Evolutionary conservation across 2,797 vertebrate genomes (phyloP).

Genomic region (Chelon labrosus): DNA sequence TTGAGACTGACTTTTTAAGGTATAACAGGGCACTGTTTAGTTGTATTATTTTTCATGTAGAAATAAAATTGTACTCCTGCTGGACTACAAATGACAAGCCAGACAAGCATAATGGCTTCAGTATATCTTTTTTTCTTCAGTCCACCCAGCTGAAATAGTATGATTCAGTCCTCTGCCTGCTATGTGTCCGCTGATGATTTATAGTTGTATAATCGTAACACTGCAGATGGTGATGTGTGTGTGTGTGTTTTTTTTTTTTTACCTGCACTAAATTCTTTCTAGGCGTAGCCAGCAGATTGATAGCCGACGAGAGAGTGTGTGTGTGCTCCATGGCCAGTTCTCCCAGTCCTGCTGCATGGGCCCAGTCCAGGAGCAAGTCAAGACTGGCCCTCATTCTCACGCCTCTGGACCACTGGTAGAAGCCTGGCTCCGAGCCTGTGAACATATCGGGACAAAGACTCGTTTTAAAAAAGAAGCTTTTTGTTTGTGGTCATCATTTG

Average conservation of each 20-base stretch:
- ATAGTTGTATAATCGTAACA: constrained; percentile 5
- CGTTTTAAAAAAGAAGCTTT: neutral
- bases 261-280: constrained; percentile 85
- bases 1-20: neutral
- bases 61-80: neutral
- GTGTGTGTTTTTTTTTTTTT: constrained; percentile 8
- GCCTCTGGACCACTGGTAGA: constrained; percentile 87
- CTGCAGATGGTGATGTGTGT: constrained; percentile 33
- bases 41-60: neutral
- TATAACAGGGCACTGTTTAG: neutral
- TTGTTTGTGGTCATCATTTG: neutral
- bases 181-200: constrained; percentile 31
- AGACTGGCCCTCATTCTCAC: constrained; percentile 85
- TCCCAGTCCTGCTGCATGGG: constrained; percentile 78
- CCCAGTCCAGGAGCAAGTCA: constrained; percentile 86
- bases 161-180: neutral
- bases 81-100: neutral
- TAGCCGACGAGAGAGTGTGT: constrained; percentile 82
- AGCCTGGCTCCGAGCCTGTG: constrained; percentile 84
- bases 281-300: constrained; percentile 85
- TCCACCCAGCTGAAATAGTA: constrained; percentile 9
- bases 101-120: neutral
- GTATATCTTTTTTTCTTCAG: neutral
- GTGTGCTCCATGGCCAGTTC: constrained; percentile 81
- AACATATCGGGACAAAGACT: constrained; percentile 20